Base-by-base conservation (phyloP, 2,113 vertebrate genomes). In the Dromiciops gliroides region DNA sequence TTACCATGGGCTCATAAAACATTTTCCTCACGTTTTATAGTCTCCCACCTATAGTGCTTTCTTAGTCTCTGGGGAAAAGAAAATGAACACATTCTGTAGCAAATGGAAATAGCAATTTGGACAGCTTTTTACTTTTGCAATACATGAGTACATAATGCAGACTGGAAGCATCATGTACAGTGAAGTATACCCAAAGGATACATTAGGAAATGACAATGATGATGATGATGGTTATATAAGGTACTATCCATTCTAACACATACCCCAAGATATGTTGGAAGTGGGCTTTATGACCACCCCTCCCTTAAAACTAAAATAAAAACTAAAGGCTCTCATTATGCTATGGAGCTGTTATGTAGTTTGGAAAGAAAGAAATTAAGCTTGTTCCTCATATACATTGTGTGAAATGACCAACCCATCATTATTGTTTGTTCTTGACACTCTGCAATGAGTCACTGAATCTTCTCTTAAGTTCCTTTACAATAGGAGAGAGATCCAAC, bases 311-410 rank as follows among this genome's bases (percentile, higher is more conserved):
- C 90, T 93, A 37, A 96, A 95, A 83, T 83, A 83, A 83, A 44
- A 44, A 49, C 48, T 90, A 95, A 95, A 2, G 26, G 93, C 83
- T 89, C 94, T 95, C 51, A 94, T n/a, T 97, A 95, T 95, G 75
- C 95, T 96, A 97, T 94, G 51, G 96, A 96, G 95, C 88, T 93
- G 75, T 28, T n/a, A 49, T 97, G 95, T 95, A 94, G 49, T 97
- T 97, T 26, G 93, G 93, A 97, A 89, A 95, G 25, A 60, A 67
- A 93, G 90, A 93, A 91, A 14, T 51, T 9, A 90, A 95, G 94
- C 89, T 93, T 16, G 1, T 47, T 93, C 14, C 93, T 91, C 53
- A 49, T 83, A 56, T 5, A 22, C 52, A 91, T 37, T 93, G n/a
- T 44, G n/a, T 83, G 19, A 83, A 44, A 44, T 83, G 67, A 7